Conservation (phyloP, 1,140 invertebrate species). For the Bemisia tabaci region DNA sequence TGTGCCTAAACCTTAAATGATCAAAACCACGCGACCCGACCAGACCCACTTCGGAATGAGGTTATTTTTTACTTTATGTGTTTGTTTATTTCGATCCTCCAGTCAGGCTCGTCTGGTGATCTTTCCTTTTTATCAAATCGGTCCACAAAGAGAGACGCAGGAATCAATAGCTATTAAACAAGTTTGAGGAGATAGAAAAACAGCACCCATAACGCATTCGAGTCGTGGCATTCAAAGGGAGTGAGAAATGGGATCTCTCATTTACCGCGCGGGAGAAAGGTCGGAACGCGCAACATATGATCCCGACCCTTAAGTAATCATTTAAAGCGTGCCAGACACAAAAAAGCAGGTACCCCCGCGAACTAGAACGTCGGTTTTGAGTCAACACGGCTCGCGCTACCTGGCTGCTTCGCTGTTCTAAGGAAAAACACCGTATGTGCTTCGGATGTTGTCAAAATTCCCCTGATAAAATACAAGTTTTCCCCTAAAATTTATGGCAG, state of each 20-base stretch:
- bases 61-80: background rate
- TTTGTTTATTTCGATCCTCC: background rate
- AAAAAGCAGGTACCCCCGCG: background rate
- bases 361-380: background rate
- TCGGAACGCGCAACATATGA: background rate
- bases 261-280: background rate
- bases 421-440: too few relatives aligned
- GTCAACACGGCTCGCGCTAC: background rate
- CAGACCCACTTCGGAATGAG: background rate
- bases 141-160: background rate
- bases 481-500: too few relatives aligned
- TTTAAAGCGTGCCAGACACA: background rate
- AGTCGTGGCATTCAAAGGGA: background rate
- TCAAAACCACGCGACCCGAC: background rate
- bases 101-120: background rate
- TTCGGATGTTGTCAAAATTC: too few relatives aligned
- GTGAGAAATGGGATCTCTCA: background rate
- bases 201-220: background rate
- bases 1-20: background rate
- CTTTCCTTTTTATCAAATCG: background rate
- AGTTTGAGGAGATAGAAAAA: background rate
- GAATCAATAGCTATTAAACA: background rate
- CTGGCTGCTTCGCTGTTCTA: too few relatives aligned
- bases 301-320: background rate
- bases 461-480: too few relatives aligned